phyloP scores from a whole-genome alignment of 2,888 invertebrate species.

The Yponomeuta sedellus region DNA sequence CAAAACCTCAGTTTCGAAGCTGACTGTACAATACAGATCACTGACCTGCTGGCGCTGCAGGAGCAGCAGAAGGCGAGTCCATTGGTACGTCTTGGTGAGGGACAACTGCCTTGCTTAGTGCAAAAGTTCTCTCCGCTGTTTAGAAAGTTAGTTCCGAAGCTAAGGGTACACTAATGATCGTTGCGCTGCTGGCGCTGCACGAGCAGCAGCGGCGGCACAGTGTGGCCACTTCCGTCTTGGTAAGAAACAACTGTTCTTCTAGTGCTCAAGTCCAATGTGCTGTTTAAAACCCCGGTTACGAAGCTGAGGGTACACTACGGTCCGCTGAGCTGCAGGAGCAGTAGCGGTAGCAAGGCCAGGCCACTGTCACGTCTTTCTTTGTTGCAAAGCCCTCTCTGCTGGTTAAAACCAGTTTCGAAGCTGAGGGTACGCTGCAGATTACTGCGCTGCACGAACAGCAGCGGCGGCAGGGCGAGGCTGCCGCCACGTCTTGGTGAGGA shows the following conservation, averaged over 20 bases:
- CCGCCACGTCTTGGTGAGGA: slow-evolving; percentile 87
- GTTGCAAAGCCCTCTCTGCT: too few relatives aligned
- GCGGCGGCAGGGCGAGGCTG: slow-evolving; percentile 90
- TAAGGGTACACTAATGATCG: slow-evolving; percentile 87
- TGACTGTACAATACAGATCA: slow-evolving; percentile 90
- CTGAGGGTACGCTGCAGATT: too few relatives aligned
- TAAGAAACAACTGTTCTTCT: slow-evolving; percentile 45
- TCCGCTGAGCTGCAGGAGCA: slow-evolving; percentile 89
- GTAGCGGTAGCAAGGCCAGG: too few relatives aligned
- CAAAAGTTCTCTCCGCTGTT: too few relatives aligned
- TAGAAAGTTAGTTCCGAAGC: slow-evolving; percentile 83
- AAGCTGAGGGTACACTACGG: slow-evolving; percentile 85
- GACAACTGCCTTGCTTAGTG: too few relatives aligned
- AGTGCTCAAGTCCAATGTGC: too few relatives aligned
- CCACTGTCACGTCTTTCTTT: too few relatives aligned
- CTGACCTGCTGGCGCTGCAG: slow-evolving; percentile 89
- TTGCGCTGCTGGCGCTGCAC: slow-evolving; percentile 89
- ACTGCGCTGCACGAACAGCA: too few relatives aligned
- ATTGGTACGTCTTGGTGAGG: slow-evolving; percentile 88
- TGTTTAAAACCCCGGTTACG: too few relatives aligned
- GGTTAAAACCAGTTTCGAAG: too few relatives aligned
- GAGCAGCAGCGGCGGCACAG: slow-evolving; percentile 93
- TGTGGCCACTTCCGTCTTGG: slow-evolving; percentile 93
- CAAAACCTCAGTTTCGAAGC: too few relatives aligned
- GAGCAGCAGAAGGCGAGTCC: slow-evolving; percentile 91